Conservation (phyloP, 2,113 vertebrate genomes). For the Pangasianodon gigas region DNA sequence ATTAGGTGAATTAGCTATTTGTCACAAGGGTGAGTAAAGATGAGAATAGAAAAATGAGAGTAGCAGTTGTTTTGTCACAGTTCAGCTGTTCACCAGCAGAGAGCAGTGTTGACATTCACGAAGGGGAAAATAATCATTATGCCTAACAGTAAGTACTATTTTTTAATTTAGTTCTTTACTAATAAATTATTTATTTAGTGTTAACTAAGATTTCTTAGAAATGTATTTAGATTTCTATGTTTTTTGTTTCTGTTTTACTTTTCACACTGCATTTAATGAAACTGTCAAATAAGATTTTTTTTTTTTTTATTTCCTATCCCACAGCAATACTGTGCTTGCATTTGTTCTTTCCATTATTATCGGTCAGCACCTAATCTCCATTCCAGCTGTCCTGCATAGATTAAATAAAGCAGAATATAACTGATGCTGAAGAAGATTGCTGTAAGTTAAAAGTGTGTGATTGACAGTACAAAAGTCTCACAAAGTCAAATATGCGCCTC, state of each 20-base stretch:
- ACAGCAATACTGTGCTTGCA: neutral
- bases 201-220: neutral
- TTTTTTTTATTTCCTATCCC: neutral
- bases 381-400: neutral
- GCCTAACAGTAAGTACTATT: neutral
- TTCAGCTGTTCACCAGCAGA: constrained; percentile 46
- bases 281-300: neutral
- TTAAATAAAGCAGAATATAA: neutral
- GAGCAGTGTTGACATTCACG: constrained; percentile 32
- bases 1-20: too few relatives aligned
- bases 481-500: neutral
- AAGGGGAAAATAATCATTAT: neutral
- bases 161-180: neutral
- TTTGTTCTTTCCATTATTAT: neutral
- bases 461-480: neutral
- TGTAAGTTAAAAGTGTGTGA: neutral
- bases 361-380: neutral
- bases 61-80: neutral
- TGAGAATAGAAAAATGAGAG: neutral
- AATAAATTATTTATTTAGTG: neutral
- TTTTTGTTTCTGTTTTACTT: neutral
- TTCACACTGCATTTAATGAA: neutral
- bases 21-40: neutral
- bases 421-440: neutral
- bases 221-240: neutral